Base-by-base conservation (phyloP, 2,113 vertebrate genomes). In the Corythoichthys intestinalis region DNA sequence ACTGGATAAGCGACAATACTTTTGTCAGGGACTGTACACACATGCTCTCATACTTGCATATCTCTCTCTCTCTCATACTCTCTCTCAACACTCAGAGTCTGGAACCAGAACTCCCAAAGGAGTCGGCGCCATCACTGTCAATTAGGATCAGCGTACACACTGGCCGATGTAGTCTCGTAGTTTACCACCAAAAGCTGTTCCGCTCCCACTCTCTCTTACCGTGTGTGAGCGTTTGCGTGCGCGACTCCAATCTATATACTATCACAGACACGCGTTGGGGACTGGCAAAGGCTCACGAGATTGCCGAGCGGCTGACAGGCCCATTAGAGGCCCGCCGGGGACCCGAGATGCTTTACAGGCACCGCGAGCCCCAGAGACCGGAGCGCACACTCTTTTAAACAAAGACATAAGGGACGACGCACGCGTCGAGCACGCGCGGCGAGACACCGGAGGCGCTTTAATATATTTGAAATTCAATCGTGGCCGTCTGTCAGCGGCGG, bases 291-390 rank as follows among this genome's bases (percentile, higher is more conserved):
- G 72, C 83, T 86, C 80, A 67, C 73, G 79, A 80, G 83, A 84
- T 13, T 17, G 44, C 57, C 66, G 28, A 74, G 72, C 52, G 71
- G 66, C 70, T 85, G 83, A 86, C 82, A 82, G 82, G 13, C 72
- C 83, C 83, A 86, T 87, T 87, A 87, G 70, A 75, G 77, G 83
- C 83, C 83, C 73, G 71, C 53, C 77, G 65, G 85, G 83, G 85
- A 76, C 72, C 28, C 44, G 62, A 63, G 76, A 85, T 77, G 74
- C 77, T 86, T 88, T 82, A 85, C 83, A 85, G 76, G 58, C 77
- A 76, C 72, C 74, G 67, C 72, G 64, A 72, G 66, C 76, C 82
- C 73, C 0, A 6, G 70, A 71, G 68, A 76, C 35, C 20, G 67
- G 15, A 10, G 54, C 20, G 13, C 66, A 12, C 14, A 49, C 37